Evolutionary conservation across 2,113 vertebrate genomes (phyloP).

Genomic region (Chascanopsetta lugubris): DNA sequence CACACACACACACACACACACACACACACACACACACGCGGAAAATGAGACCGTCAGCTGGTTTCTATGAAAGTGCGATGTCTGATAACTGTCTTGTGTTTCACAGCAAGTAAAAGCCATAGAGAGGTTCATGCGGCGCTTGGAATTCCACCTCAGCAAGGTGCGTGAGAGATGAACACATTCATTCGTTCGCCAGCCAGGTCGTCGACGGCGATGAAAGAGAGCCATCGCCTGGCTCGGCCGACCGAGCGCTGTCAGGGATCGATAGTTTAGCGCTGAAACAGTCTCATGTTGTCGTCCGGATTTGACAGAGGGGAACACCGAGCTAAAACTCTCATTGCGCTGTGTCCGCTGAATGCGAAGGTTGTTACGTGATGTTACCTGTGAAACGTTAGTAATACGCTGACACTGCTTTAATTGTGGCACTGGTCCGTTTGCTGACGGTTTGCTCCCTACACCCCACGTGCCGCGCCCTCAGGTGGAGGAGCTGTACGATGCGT

Average conservation of each 20-base stretch:
- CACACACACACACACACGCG: no score
- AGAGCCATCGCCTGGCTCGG: not conserved
- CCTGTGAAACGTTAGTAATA: no score
- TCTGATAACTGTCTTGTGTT: slow-evolving; percentile 6
- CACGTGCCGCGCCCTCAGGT: slow-evolving; percentile 79
- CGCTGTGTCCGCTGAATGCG: no score
- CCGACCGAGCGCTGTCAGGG: no score
- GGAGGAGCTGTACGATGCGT: slow-evolving; percentile 95
- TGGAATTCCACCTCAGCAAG: slow-evolving; percentile 80
- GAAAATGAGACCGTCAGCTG: no score
- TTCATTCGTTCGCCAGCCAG: not conserved
- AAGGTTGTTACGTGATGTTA: no score
- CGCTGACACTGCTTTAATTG: not conserved
- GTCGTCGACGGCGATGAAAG: not conserved
- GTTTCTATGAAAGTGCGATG: no score
- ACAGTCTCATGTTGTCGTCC: not conserved
- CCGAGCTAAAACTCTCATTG: no score
- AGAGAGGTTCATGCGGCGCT: slow-evolving; percentile 78
- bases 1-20: no score
- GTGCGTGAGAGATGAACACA: slow-evolving; percentile 41
- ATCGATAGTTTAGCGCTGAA: not conserved
- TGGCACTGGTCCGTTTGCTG: no score
- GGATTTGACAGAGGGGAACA: no score
- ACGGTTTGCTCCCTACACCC: no score
- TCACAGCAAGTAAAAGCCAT: slow-evolving; percentile 80